phyloP scores from a whole-genome alignment of 2,797 vertebrate species.

The Parambassis ranga region DNA sequence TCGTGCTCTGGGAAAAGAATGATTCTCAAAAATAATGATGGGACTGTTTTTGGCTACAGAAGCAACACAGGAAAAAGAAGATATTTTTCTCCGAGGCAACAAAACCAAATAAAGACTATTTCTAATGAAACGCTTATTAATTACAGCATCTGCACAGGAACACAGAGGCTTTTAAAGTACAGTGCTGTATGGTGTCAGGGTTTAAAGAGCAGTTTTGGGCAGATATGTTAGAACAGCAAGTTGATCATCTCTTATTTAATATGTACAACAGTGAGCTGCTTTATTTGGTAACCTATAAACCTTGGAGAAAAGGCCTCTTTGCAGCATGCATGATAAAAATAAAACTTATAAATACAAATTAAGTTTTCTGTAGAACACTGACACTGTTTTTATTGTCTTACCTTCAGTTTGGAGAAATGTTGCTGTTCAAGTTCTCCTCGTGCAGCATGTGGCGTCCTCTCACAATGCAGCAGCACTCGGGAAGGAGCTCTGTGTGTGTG shows the following conservation, averaged over 20 bases:
- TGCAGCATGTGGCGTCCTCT: constrained; percentile 36
- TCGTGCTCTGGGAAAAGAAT: constrained; percentile 33
- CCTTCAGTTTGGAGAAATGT: constrained; percentile 54
- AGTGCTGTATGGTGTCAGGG: background rate
- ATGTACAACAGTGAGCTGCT: constrained; percentile 2
- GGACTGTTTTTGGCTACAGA: constrained; percentile 18
- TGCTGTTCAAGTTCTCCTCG: constrained; percentile 24
- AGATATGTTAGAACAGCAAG: background rate
- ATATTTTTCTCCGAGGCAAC: background rate
- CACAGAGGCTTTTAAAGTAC: background rate
- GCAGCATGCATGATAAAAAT: no score
- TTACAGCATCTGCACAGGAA: background rate
- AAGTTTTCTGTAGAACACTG: no score
- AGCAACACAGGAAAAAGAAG: background rate
- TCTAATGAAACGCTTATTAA: background rate
- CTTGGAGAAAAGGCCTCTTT: background rate
- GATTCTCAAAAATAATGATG: constrained; percentile 20
- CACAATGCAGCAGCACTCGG: constrained; percentile 35
- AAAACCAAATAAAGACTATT: background rate
- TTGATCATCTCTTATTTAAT: constrained; percentile 4
- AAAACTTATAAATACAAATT: no score
- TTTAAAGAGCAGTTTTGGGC: background rate
- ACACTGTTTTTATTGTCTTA: no score
- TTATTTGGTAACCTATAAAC: background rate
- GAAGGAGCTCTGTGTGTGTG: constrained; percentile 19